Evolutionary conservation across 2,888 invertebrate genomes (phyloP), one percentile per base, ranked within the genome.

Genomic region (Unio pictorum): DNA sequence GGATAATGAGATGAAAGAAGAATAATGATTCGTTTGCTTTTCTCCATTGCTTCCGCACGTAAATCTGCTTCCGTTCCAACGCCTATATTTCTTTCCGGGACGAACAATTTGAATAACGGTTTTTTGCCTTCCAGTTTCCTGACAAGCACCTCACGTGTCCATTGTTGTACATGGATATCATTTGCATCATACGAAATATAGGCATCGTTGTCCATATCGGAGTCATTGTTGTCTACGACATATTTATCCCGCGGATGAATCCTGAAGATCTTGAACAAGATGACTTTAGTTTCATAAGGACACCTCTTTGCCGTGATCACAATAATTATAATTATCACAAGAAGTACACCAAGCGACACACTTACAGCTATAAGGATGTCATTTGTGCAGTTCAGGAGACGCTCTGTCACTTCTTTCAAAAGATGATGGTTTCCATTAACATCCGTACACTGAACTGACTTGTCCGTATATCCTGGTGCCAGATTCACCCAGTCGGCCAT

Each of bases 281-380:
- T 56, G 18, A 81, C 81, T 59, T 79, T 81, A 18, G 79, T 79
- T 61, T 76, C 81, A 59, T 79, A 81, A 8, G 81, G 81, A 69
- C 81, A 81, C 55, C 73, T 61, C 64, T 79, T 79, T 6, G 81
- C 77, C 58, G 78, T 79, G 8, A 81, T 57, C 18, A 76, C 66
- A 45, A 73, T 61, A 8, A 67, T 65, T 11, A 79, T 66, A 18
- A 77, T 75, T 34, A 79, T 45, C 17, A 69, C 62, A 0, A 77
- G 26, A 6, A 77, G 70, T 4, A 74, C 61, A 30, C 75, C 69
- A 23, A 81, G 69, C 0, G 74, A 68, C 1, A 78, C 66, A 1
- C 75, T 71, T 18, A 81, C 55, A 26, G 74, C 73, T 7, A 81
- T 74, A 26, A 57, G 73, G 4, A 71, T 72, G 59, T 73, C 66